These are phyloP conservation scores for Trachymyrmex cornetzi DNA, from an alignment of 1,140 invertebrate species.

Conservation along the genomic window DNA sequence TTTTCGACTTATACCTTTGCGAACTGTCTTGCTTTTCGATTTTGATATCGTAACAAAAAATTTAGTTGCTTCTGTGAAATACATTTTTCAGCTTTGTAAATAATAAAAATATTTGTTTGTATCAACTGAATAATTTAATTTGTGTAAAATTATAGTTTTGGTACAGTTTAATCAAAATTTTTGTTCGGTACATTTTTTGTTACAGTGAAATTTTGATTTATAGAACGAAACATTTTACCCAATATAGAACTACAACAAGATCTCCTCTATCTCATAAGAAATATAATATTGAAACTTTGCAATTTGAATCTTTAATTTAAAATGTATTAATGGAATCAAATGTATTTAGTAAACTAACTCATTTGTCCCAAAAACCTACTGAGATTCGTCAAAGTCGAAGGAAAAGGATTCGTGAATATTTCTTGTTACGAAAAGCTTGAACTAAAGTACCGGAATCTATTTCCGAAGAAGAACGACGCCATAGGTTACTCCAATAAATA, in stretches of 20 bases:
- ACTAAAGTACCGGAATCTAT: conserved; percentile 42
- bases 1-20: conserved; percentile 35
- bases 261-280: neutral
- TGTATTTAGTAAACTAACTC: neutral
- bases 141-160: too few species aligned
- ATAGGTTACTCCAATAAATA: conserved; percentile 35
- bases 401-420: conserved; percentile 40
- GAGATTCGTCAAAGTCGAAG: conserved; percentile 39
- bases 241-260: neutral
- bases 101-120: too few species aligned
- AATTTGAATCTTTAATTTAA: neutral
- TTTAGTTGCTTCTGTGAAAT: too few species aligned
- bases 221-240: too few species aligned
- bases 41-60: neutral
- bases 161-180: too few species aligned
- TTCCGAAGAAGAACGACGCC: conserved; percentile 29
- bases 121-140: too few species aligned
- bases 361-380: neutral
- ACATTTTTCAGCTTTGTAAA: too few species aligned
- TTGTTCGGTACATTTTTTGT: too few species aligned
- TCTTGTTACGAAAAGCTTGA: neutral
- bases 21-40: neutral
- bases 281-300: too few species aligned
- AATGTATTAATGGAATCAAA: conserved; percentile 12
- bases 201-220: too few species aligned